Evolutionary conservation across 2,113 vertebrate genomes (phyloP), one percentile per base, ranked within the genome.

Genomic region (Ciconia boyciana): DNA sequence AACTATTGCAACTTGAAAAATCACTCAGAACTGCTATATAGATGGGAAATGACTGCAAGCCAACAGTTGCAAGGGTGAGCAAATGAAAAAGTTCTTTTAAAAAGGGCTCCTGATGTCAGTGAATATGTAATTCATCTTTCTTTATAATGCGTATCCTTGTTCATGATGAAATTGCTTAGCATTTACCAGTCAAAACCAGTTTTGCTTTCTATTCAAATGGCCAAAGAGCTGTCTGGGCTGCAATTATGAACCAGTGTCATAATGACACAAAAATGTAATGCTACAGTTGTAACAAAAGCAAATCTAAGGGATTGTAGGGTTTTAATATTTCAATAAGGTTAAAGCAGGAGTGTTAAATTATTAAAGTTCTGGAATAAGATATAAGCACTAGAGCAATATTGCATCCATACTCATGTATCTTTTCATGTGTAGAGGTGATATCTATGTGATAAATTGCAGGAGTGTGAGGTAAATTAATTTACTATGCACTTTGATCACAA

Each of bases 291-390:
- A 96, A 97, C 95, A 94, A 93, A 95, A 87, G 91, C 60, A 95
- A 96, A 94, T 83, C 79, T 88, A 86, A 90, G 55, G 64, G 75
- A 96, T 78, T 49, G 75, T 87, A 91, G 58, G 16, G 26, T 70
- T 95, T 97, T 90, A 97, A 97, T 95, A 97, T 95, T 97, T 97
- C 93, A 97, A 41, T 82, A 91, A 95, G 91, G 91, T 96, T 96
- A 97, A 97, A 97, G 78, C 66, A 95, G 82, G 89, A 91, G 43
- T 51, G 14, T 69, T 96, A 68, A 97, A 97, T 96, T 44, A 97
- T 97, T 97, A 81, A 97, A 66, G 46, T 71, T 77, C 68, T 77
- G 76, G 87, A 97, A 96, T 83, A 95, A 95, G 91, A 90, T 91
- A 94, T 70, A 95, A 97, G 91, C 66, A 85, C 71, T 81, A 68